Evolutionary conservation across 2,888 invertebrate species (phyloP).

Genomic region (Drosophila villosipedis): DNA sequence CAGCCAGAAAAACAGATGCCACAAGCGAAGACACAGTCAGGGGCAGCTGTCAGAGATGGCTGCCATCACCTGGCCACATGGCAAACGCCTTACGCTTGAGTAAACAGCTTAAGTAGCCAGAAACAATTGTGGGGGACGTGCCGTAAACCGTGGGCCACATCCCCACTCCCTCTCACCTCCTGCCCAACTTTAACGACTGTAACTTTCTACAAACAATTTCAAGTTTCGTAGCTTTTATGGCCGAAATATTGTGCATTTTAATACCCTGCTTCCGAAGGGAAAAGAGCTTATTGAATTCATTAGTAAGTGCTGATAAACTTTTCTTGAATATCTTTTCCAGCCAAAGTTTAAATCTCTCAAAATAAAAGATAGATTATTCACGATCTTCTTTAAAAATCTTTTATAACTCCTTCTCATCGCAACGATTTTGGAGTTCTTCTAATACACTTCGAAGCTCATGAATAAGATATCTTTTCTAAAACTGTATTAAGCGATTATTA

Average conservation of each 20-base stretch:
- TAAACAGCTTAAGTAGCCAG: constrained; percentile 43
- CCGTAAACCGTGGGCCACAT: background rate
- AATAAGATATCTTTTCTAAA: background rate
- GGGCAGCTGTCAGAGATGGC: constrained; percentile 14
- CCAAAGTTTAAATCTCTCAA: too few relatives aligned
- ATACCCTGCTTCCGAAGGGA: background rate
- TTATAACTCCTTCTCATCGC: background rate
- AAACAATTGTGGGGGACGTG: constrained; percentile 15
- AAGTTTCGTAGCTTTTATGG: constrained; percentile 12
- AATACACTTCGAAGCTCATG: background rate
- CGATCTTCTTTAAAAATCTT: background rate
- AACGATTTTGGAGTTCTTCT: background rate
- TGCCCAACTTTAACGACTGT: constrained; percentile 8
- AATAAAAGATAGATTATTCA: too few relatives aligned
- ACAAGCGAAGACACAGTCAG: constrained; percentile 5
- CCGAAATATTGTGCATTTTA: constrained; percentile 6
- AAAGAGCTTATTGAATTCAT: background rate
- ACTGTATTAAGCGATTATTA: background rate
- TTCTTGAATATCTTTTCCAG: background rate
- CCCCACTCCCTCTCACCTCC: background rate
- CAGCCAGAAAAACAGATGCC: constrained; percentile 1
- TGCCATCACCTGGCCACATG: constrained; percentile 47
- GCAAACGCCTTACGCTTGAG: constrained; percentile 28
- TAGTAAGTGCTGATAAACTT: background rate
- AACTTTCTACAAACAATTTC: constrained; percentile 34